Base-by-base conservation (phyloP, 2,797 vertebrate species). In the Alosa sapidissima region DNA sequence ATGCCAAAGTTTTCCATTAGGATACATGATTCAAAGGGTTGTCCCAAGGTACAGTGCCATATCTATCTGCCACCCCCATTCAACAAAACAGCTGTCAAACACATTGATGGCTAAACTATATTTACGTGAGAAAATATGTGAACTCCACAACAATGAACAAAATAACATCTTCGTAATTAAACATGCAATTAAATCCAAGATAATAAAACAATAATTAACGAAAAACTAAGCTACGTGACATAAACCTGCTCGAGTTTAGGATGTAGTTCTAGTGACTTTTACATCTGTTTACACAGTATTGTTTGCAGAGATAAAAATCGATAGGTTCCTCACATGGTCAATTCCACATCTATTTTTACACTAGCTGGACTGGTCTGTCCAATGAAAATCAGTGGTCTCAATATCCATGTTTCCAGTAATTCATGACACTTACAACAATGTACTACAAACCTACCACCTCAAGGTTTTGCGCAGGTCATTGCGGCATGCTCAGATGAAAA, bases 241-340 rank as follows among this genome's bases (percentile, higher is more conserved):
- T 72, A 72, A 19, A 45, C 36, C 36, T 78, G 72, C 7, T n/a
- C 14, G 60, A 52, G 45, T 52, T 68, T 28, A 24, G 48, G 85
- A 83, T 83, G 85, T 82, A 89, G 87, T 88, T 83, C 72, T 60
- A 54, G 83, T 24, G 75, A 88, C 85, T 78, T 78, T 78, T 86
- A 84, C 87, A 81, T 52, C 84, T 90, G 89, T 93, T 91, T 91
- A 88, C 91, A 90, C 88, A 83, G 84, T 88, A 89, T 89, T 91
- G 87, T 93, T 92, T 89, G 90, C 89, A 90, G 87, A 91, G 90
- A 89, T 87, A 87, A 88, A 91, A 88, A 83, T 81, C 81, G 86
- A 84, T 81, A 10, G 55, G 13, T 89, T 89, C 65, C 83, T 91
- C 84, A 88, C 60, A 47, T 45, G 62, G 89, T 84, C 88, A 85